Conservation (phyloP, 2,888 invertebrate species). For the Venustoraphidia nigricollis region DNA sequence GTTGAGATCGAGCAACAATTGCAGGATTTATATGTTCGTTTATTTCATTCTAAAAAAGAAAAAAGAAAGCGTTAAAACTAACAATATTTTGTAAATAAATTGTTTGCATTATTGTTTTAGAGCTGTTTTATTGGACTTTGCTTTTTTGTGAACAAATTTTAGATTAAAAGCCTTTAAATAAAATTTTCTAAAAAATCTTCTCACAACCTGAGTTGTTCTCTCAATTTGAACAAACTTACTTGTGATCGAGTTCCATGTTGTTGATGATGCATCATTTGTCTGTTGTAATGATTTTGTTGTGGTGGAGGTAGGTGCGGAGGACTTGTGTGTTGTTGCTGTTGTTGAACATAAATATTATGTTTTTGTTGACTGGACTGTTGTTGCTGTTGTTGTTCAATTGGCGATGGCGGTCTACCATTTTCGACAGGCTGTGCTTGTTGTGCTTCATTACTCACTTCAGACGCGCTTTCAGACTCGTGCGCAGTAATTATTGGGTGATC, state of each 20-base stretch:
- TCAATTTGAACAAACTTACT: too few relatives aligned
- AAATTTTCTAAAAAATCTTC: too few relatives aligned
- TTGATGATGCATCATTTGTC: conserved; percentile 3
- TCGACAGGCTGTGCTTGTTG: neutral
- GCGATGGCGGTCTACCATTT: conserved; percentile 9
- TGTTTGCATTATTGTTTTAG: too few relatives aligned
- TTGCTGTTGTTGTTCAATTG: conserved; percentile 7
- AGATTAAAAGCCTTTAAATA: too few relatives aligned
- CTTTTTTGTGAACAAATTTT: too few relatives aligned
- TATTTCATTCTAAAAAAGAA: neutral
- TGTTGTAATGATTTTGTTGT: conserved; percentile 8
- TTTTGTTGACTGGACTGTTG: conserved; percentile 2
- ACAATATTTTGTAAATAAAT: too few relatives aligned
- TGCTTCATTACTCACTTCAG: conserved; percentile 5
- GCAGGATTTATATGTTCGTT: conserved; percentile 1
- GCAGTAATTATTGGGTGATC: conserved; percentile 18
- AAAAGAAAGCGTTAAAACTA: too few relatives aligned
- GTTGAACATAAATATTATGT: neutral
- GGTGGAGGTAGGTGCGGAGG: conserved; percentile 7
- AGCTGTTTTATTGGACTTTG: too few relatives aligned
- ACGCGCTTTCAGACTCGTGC: conserved; percentile 6
- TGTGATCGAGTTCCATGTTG: neutral
- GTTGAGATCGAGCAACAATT: conserved; percentile 20
- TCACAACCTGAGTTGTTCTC: too few relatives aligned
- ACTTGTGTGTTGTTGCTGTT: conserved; percentile 2